phyloP scores from a whole-genome alignment of 2,113 vertebrate genomes.

The Apeltes quadracus region DNA sequence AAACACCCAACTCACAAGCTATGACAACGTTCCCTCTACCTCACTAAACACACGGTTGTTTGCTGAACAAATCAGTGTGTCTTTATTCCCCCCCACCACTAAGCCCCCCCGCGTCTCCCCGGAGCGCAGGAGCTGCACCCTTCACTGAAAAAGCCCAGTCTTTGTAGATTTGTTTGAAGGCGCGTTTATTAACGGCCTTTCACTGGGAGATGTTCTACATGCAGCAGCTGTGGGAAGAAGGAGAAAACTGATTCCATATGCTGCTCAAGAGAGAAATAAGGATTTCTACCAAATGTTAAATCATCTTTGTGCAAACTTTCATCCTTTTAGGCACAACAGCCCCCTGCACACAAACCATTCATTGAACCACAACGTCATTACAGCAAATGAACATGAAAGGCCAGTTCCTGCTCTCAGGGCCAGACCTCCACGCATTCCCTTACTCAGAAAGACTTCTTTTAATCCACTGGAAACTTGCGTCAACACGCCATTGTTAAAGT shows the following conservation, averaged over 20 bases:
- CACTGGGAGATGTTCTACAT: neutral
- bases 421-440: conserved; percentile 50
- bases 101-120: no score
- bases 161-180: conserved; percentile 14
- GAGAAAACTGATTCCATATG: neutral
- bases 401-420: conserved; percentile 53
- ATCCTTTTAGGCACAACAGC: conserved; percentile 20
- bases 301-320: neutral
- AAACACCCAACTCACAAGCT: conserved; percentile 1
- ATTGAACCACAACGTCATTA: conserved; percentile 19
- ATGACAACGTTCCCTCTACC: conserved; percentile 53
- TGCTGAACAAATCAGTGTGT: neutral
- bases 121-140: neutral
- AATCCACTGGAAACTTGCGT: conserved; percentile 65
- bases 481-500: conserved; percentile 71
- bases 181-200: neutral
- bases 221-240: neutral
- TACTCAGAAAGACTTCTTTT: neutral
- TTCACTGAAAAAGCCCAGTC: neutral
- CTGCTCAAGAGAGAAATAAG: neutral
- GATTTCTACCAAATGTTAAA: neutral
- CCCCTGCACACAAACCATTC: conserved; percentile 1
- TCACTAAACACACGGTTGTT: conserved; percentile 7
- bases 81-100: no score
- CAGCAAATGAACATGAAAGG: conserved; percentile 47